Base-by-base conservation (phyloP, 2,888 invertebrate genomes). In the Barypeithes pellucidus region DNA sequence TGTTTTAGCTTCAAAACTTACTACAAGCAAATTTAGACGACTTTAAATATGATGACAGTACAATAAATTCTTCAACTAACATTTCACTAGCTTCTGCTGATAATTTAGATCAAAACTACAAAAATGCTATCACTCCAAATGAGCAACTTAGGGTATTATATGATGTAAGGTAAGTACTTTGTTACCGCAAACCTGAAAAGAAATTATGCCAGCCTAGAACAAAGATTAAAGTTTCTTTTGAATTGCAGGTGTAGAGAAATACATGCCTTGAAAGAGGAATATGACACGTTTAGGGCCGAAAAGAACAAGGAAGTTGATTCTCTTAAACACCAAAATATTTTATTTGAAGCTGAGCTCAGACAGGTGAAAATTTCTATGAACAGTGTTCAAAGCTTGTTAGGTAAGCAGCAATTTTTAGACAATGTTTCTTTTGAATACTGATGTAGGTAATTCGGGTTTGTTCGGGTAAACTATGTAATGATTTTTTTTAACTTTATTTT, bases 11-110 rank as follows among this genome's bases (percentile, higher is more conserved):
- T 39, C 87, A 90, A 77, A 88, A 91, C 80, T 86, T 92, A 74
- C 83, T 93, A 67, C 89, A 88, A 75, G 90, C 90, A 82, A 92
- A 90, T n/a, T 91, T 93, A 81, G 91, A 91, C 78, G 92, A 93
- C 81, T 87, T 93, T 47, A 86, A 88, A 70, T 90, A 91, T 72
- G 92, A 92, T 72, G 91, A 92, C 76, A 83, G 82, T 75, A 82
- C 83, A 5, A 78, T 82, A 22, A 81, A 83, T 76, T 83, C 83
- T 12, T 83, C 82, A 12, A 77, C 80, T 59, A 81, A 82, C 75
- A 63, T 78, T 36, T 82, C 82, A 20, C 36, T 77, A 52, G 77
- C 77, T 11, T 82, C 82, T 60, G 60, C 75, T 24, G 80, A 80
- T 65, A 79, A 77, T 60, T 54, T 78, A 36, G 78, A 80, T 33